Conservation (phyloP, 2,797 vertebrate genomes). For the Petrocephalus sullivani region DNA sequence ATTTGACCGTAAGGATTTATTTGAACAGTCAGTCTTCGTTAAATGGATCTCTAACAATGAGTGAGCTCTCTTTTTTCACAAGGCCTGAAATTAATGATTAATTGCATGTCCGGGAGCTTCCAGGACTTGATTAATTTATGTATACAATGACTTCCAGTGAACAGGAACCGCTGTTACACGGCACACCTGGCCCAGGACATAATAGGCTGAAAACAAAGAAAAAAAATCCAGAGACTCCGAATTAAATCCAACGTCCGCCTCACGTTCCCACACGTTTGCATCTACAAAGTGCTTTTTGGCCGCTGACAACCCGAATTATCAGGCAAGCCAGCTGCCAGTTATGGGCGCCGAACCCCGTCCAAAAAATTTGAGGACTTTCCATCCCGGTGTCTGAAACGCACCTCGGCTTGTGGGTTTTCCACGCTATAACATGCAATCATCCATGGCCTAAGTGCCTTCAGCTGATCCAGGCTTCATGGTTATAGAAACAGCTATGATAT, state of each 20-base stretch:
- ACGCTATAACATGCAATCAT: slow-evolving; percentile 5
- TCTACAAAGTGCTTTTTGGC: slow-evolving; percentile 1
- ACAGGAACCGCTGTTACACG: slow-evolving; percentile 38
- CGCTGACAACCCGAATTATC: not conserved
- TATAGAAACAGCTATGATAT: slow-evolving; percentile 9
- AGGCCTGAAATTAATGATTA: slow-evolving; percentile 38
- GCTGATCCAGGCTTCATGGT: slow-evolving; percentile 9
- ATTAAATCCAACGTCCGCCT: slow-evolving; percentile 34
- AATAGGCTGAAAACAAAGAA: slow-evolving; percentile 30
- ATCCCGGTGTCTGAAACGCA: not conserved
- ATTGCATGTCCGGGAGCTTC: slow-evolving; percentile 36
- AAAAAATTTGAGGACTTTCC: not conserved
- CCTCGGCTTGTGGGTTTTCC: not conserved
- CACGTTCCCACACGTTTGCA: slow-evolving; percentile 14
- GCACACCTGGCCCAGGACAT: slow-evolving; percentile 45
- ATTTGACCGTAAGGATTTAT: slow-evolving; percentile 36
- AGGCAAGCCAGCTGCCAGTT: not conserved
- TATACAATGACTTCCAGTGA: slow-evolving; percentile 45
- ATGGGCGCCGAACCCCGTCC: not conserved
- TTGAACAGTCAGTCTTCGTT: slow-evolving; percentile 40
- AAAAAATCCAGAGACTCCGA: not conserved
- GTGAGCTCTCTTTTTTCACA: slow-evolving; percentile 18
- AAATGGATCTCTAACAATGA: slow-evolving; percentile 40
- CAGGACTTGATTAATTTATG: slow-evolving; percentile 46
- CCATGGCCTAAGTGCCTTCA: not conserved